Conservation (phyloP, 1,140 invertebrate genomes). For the Drosophila ficusphila region DNA sequence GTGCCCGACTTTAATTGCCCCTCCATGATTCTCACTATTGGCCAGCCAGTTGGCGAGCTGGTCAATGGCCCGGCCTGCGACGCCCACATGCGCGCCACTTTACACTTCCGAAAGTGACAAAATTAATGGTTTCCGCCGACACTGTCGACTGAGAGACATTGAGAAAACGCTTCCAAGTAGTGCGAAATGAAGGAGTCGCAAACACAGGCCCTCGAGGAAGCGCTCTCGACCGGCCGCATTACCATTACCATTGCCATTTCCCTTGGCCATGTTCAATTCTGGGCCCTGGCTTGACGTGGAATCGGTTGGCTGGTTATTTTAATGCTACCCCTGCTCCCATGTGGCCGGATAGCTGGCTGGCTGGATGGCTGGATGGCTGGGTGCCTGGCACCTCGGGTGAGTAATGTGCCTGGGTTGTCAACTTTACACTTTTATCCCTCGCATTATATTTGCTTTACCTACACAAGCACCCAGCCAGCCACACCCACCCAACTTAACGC, state of each 20-base stretch:
- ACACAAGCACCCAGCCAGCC: slow-evolving; percentile 41
- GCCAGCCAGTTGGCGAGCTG: slow-evolving; percentile 23
- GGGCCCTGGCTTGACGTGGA: slow-evolving; percentile 65
- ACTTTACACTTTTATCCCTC: slow-evolving; percentile 82
- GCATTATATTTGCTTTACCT: slow-evolving; percentile 82
- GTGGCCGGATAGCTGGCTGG: slow-evolving; percentile 10
- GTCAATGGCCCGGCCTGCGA: slow-evolving; percentile 35
- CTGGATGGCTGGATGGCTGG: slow-evolving; percentile 14
- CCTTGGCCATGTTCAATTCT: slow-evolving; percentile 76
- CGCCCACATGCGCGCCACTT: slow-evolving; percentile 36
- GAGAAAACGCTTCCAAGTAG: slow-evolving; percentile 62
- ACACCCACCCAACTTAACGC: background rate
- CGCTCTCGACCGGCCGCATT: slow-evolving; percentile 61
- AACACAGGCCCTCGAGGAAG: slow-evolving; percentile 20
- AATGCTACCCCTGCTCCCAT: slow-evolving; percentile 48
- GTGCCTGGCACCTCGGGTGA: slow-evolving; percentile 74
- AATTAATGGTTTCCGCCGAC: slow-evolving; percentile 81
- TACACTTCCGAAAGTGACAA: slow-evolving; percentile 76
- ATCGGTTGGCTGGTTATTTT: slow-evolving; percentile 81
- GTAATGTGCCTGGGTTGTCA: slow-evolving; percentile 82
- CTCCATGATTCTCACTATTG: slow-evolving; percentile 74
- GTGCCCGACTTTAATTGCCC: slow-evolving; percentile 71
- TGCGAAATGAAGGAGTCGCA: slow-evolving; percentile 38
- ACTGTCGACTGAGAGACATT: slow-evolving; percentile 65
- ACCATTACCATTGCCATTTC: slow-evolving; percentile 81